Percentiles rank a stretch among this genome's conserved stretches.
Conservation (phyloP, 2,888 invertebrate species). For the Idaea biselata region DNA sequence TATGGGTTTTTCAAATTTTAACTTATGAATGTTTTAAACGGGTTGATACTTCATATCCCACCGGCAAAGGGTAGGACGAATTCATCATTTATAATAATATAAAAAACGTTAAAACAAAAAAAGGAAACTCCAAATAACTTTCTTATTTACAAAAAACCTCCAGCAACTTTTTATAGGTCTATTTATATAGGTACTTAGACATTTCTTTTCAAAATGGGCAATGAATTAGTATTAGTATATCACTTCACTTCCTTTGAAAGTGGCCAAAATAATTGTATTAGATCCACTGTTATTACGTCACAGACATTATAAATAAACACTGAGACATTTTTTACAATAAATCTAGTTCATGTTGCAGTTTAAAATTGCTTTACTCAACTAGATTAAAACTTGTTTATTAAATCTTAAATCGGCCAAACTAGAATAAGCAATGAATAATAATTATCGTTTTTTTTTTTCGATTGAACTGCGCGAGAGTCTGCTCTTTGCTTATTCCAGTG, state of each 20-base stretch:
- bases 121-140: not conserved
- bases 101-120: not conserved
- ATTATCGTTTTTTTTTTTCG: too few relatives aligned
- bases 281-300: not conserved
- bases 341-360: not conserved
- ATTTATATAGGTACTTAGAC: too few relatives aligned
- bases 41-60: too few relatives aligned
- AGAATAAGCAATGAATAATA: too few relatives aligned
- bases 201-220: not conserved
- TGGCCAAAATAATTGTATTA: conserved; percentile 24
- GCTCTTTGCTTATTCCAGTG: too few relatives aligned
- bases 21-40: too few relatives aligned
- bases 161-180: not conserved
- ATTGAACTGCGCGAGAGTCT: too few relatives aligned
- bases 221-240: conserved; percentile 11
- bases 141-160: not conserved
- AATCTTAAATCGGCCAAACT: too few relatives aligned
- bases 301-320: not conserved
- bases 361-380: conserved; percentile 12
- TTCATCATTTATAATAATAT: too few relatives aligned
- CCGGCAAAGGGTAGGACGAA: too few relatives aligned
- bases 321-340: not conserved
- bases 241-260: conserved; percentile 27
- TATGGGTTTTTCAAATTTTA: too few relatives aligned
- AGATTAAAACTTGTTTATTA: too few relatives aligned